A percentile compares a stretch with the other conserved stretches of the same genome.
These are phyloP conservation scores for Catalaphyllia jardinei DNA, from an alignment of 64 coral and sea anemone genomes.

Conservation along the genomic window DNA sequence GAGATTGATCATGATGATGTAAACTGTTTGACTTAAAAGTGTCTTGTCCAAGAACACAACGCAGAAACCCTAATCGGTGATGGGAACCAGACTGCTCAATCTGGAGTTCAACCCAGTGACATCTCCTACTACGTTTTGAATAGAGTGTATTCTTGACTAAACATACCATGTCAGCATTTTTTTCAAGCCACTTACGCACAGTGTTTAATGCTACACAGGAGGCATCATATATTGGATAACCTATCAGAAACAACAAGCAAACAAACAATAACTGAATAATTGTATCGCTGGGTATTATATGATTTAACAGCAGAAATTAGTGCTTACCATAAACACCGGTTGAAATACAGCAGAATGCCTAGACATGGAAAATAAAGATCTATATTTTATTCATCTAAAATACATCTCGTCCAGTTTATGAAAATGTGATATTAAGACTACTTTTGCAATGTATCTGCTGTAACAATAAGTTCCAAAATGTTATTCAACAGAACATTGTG, in stretches of 20 bases:
- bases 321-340: constrained; percentile 61
- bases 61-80: background rate
- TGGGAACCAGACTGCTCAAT: background rate
- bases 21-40: too few relatives aligned
- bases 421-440: too few relatives aligned
- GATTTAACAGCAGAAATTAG: too few relatives aligned
- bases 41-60: background rate
- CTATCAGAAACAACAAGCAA: constrained; percentile 20
- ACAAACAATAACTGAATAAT: background rate
- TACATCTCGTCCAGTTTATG: too few relatives aligned
- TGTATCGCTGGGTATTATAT: too few relatives aligned
- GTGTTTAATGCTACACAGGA: constrained; percentile 65
- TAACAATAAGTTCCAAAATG: too few relatives aligned
- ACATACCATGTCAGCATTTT: constrained; percentile 31
- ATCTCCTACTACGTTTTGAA: background rate
- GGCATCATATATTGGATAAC: constrained; percentile 74
- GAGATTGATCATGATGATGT: too few relatives aligned
- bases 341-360: constrained; percentile 69
- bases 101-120: too few relatives aligned
- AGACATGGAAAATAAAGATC: background rate
- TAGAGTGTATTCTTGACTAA: background rate
- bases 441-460: too few relatives aligned
- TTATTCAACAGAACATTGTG: too few relatives aligned
- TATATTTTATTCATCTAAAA: constrained; percentile 2
- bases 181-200: constrained; percentile 51